Evolutionary conservation across 2,797 vertebrate genomes (phyloP), one percentile per base, ranked within the genome.

Genomic region (Protonibea diacanthus): DNA sequence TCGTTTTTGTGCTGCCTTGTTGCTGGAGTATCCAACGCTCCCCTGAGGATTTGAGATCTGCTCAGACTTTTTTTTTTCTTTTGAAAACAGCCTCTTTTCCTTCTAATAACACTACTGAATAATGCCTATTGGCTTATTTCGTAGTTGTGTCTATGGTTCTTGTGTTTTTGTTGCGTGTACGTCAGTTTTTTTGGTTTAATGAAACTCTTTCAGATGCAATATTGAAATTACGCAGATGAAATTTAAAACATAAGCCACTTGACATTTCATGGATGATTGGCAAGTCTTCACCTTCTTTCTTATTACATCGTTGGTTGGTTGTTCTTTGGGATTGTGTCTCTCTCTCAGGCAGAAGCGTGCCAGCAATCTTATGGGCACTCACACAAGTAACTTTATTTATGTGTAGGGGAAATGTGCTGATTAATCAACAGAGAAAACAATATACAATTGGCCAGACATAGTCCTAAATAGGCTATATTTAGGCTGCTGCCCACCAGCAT

Each of bases 51-150:
- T 21, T 44, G 33, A 69, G 12, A 58, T 59, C 25, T 53, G 53
- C 45, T 64, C 60, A 58, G 52, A 58, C 13, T 68, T 1, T 40
- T 52, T 51, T 68, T 1, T 40, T 52, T 51, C 29, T 27, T 23
- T 58, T 71, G 18, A 65, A 65, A 78, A 38, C 10, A 66, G 53
- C 75, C 0, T 64, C 47, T 72, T 38, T 60, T 25, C 33, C 48
- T 53, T 62, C 12, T n/a, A 21, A 20, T n/a, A 57, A 21, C 6
- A 38, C 38, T 55, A 47, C 57, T 17, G 25, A 27, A 6, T 58
- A 52, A 33, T 25, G 23, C 6, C 4, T 58, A 23, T 56, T 1
- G 0, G 5, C 18, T 55, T 48, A 63, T 44, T 23, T 33, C 3
- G 56, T 38, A 61, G 18, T 20, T 25, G 0, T n/a, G 2, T 18